Evolutionary conservation across 2,888 invertebrate genomes (phyloP), one percentile per base, ranked within the genome.

Genomic region (Erannis defoliaria): DNA sequence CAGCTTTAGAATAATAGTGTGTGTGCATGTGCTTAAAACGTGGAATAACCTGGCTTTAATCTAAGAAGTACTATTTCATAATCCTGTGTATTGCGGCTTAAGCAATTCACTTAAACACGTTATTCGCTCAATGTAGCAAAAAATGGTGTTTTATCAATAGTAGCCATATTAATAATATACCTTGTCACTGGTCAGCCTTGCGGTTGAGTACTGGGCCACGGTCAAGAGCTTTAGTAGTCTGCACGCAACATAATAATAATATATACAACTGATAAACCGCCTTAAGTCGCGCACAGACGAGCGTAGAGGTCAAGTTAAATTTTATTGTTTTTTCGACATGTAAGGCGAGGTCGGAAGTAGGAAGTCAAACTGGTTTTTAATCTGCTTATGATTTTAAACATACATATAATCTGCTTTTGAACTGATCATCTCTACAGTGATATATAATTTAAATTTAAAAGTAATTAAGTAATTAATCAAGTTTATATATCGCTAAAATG

Each of bases 201-300:
- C 16, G 29, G n/a, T 21, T 3, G 16, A 6, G 33, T 35, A 21
- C 18, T 62, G 55, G 69, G 70, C 70, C 72, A 76, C 66, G 75
- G 76, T 73, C 77, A 75, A 73, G 70, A 67, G 37, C 68, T 67
- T 9, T 14, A 31, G 33, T 18, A 37, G 48, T 21, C 46, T 29
- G n/a, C 37, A 21, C 38, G 37, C 46, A 6, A 23, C 14, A 35
- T 31, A 19, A 29, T 23, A 2, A n/a, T 35, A 3, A 8, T 19
- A 8, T 43, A 43, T 19, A 43, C 49, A 18, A 42, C 33, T 37
- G 31, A 38, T 37, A 33, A 14, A 5, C 21, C 31, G 16, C 46
- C 38, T 56, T 56, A 42, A 54, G 23, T 49, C 26, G n/a, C 21
- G 16, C 18, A 10, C 10, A 40, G 14, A 43, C 35, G 10, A 14